Base-by-base conservation (phyloP, 2,888 invertebrate genomes). In the Spilosoma lubricipeda region DNA sequence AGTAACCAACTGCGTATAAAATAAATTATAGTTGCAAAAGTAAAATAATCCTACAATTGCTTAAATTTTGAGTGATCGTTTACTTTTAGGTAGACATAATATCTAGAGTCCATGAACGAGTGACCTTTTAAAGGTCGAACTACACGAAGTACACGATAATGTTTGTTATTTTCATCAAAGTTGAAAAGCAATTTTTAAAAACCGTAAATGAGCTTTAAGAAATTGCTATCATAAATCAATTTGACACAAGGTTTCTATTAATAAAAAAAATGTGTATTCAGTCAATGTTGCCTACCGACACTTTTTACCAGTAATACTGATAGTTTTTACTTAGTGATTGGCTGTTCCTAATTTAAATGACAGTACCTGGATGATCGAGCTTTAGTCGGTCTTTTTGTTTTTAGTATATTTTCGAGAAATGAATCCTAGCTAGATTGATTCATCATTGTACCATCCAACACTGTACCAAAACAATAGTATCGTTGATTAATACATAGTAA, bases 91-190 rank as follows among this genome's bases (percentile, higher is more conserved):
- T 33, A 64, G 64, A 64, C 64, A 33, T 2, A 33, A 36, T 63
- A 63, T 27, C 30, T 30, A 65, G 18, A 20, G 36, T 36, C 23
- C 36, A 65, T 65, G 65, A 36, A 65, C 65, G 23, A 36, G 4
- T 36, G 65, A 65, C 65, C 36, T 36, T 65, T 23, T 9, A 65
- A 36, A 36, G 65, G 65, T 65, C 36, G 65, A 65, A 65, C 65
- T 71, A 48, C n/a, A 66, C 27, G 15, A 39, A 20, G n/a, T 48
- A 15, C 30, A 30, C 15, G 18, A 63, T 30, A 63, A 63, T 63
- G 59, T 27, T 59, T 66, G 65, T 36, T 33, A 65, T 65, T 65
- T 30, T 30, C 18, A 65, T 33, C 18, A 9, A 56, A 65, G 30
- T 33, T 65, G 2, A 65, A 23, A 65, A 33, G 64, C 27, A 27